These are phyloP conservation scores for Acrobasis repandana DNA, from an alignment of 2,888 invertebrate species.

Conservation along the genomic window DNA sequence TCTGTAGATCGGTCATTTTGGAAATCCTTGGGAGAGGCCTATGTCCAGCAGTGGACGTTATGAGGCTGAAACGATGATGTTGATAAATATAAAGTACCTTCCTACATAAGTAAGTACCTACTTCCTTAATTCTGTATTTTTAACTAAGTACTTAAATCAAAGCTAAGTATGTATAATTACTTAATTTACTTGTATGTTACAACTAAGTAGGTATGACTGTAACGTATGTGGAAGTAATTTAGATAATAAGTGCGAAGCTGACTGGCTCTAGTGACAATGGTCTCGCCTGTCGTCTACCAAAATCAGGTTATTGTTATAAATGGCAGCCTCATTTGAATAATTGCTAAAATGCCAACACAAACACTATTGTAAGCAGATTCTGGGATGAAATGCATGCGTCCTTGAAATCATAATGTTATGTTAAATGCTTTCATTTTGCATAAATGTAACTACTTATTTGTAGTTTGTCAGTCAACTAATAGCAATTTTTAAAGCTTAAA, in stretches of 20 bases:
- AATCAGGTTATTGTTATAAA: slow-evolving; percentile 13
- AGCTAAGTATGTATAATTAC: too few relatives aligned
- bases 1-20: too few relatives aligned
- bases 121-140: too few relatives aligned
- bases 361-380: slow-evolving; percentile 3
- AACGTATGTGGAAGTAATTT: neutral
- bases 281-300: slow-evolving; percentile 9
- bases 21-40: too few relatives aligned
- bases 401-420: slow-evolving; percentile 1
- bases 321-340: slow-evolving; percentile 12
- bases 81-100: too few relatives aligned
- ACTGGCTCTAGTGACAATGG: neutral
- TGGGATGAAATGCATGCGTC: slow-evolving; percentile 1
- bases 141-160: too few relatives aligned
- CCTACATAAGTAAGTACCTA: too few relatives aligned
- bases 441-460: neutral
- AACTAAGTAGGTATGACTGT: too few relatives aligned
- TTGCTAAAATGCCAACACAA: slow-evolving; percentile 8
- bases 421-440: neutral
- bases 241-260: neutral
- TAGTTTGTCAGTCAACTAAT: neutral
- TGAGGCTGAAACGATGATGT: too few relatives aligned
- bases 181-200: too few relatives aligned
- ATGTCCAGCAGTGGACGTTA: too few relatives aligned
- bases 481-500: too few relatives aligned